Evolutionary conservation across 2,797 vertebrate species (phyloP).

Genomic region (Fistularia commersonii): DNA sequence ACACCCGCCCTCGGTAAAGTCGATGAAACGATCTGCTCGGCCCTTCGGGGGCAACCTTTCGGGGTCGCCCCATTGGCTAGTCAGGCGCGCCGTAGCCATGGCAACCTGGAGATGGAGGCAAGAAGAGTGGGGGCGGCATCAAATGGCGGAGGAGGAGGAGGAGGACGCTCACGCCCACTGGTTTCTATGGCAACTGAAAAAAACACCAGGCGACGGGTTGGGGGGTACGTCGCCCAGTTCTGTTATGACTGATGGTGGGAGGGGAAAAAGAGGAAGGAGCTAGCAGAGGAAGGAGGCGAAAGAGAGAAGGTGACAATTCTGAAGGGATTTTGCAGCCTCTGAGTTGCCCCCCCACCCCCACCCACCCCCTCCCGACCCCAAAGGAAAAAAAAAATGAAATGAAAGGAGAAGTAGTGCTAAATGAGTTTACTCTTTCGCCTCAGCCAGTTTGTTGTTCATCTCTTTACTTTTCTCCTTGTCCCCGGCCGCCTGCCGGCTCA

Average conservation of each 20-base stretch:
- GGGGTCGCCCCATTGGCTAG: slow-evolving; percentile 70
- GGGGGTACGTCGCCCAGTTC: too few species aligned
- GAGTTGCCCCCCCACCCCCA: slow-evolving; percentile 57
- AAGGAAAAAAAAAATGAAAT: slow-evolving; percentile 48
- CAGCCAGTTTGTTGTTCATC: slow-evolving; percentile 99
- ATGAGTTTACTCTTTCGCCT: slow-evolving; percentile 99
- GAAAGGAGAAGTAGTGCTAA: slow-evolving; percentile 80
- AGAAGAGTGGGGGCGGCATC: slow-evolving; percentile 54
- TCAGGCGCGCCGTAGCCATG: slow-evolving; percentile 69
- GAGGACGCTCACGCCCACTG: slow-evolving; percentile 61
- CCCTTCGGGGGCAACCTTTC: slow-evolving; percentile 55
- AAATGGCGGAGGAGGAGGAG: slow-evolving; percentile 38
- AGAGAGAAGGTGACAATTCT: slow-evolving; percentile 42
- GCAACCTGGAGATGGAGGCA: slow-evolving; percentile 67
- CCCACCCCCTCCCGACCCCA: too few species aligned
- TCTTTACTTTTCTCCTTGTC: slow-evolving; percentile 98
- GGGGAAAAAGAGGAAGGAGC: slow-evolving; percentile 7
- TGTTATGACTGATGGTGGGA: slow-evolving; percentile 20
- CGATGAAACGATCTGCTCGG: slow-evolving; percentile 68
- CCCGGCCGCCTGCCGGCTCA: slow-evolving; percentile 77
- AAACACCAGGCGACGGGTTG: too few species aligned
- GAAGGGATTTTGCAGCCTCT: slow-evolving; percentile 92
- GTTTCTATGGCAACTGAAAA: slow-evolving; percentile 39
- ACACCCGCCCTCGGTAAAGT: slow-evolving; percentile 68
- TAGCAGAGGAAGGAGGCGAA: slow-evolving; percentile 6